Evolutionary conservation across 2,797 vertebrate species (phyloP).

Genomic region (Myotis myotis): DNA sequence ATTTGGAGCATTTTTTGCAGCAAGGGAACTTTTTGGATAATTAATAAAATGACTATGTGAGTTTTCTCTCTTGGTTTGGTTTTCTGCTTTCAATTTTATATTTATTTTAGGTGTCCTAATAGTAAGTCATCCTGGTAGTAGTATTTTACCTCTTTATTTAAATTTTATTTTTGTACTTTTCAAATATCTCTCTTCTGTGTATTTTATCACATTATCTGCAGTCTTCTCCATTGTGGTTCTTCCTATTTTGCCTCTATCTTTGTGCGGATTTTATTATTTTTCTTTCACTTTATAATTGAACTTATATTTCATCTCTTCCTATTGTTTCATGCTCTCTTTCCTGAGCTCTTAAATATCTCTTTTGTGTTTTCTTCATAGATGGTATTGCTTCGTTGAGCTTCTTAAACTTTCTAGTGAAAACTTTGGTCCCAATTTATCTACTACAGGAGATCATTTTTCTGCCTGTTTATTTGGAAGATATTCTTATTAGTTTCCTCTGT

Average conservation of each 20-base stretch:
- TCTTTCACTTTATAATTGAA: neutral
- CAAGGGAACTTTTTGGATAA: neutral
- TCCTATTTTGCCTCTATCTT: neutral
- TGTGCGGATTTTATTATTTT: neutral
- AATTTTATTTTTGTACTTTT: neutral
- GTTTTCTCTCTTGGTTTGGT: neutral
- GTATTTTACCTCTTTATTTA: neutral
- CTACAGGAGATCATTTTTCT: neutral
- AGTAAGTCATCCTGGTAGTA: no score
- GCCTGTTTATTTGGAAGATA: neutral
- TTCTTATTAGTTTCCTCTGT: neutral
- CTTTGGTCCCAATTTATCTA: neutral
- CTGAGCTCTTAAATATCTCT: neutral
- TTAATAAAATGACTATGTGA: neutral
- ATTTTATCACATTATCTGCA: neutral
- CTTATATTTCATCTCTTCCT: constrained; percentile 1
- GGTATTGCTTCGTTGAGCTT: neutral
- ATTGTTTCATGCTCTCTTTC: neutral
- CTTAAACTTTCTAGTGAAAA: neutral
- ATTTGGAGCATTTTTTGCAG: neutral
- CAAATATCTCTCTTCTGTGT: neutral
- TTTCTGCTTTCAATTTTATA: neutral
- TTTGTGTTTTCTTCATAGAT: neutral
- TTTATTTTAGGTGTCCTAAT: neutral
- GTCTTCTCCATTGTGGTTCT: neutral